Percentiles rank a stretch among this genome's conserved stretches.
Evolutionary conservation across 1,140 invertebrate species (phyloP).

Genomic region (Aphidius gifuensis): DNA sequence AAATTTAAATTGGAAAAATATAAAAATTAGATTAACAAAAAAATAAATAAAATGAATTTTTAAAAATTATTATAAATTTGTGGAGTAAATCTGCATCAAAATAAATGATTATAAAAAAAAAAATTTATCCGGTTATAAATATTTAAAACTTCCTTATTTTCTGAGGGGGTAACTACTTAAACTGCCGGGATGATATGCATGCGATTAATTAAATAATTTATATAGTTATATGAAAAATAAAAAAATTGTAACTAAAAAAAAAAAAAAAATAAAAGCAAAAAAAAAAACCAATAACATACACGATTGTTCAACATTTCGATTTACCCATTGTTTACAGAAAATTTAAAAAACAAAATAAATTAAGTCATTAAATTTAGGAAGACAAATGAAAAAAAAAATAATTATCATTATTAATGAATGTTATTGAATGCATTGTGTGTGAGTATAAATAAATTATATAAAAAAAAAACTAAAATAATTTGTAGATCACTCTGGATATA

Average conservation of each 20-base stretch:
- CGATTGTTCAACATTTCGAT: slow-evolving; percentile 10
- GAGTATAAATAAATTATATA: slow-evolving; percentile 1
- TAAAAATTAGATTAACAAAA: neutral
- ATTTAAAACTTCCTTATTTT: neutral
- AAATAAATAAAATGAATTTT: neutral
- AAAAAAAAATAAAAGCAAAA: neutral
- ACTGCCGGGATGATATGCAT: slow-evolving; percentile 21
- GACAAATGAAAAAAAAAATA: neutral
- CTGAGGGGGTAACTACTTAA: slow-evolving; percentile 21
- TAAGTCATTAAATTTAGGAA: neutral
- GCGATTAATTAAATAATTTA: slow-evolving; percentile 5
- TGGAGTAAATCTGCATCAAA: slow-evolving; percentile 1
- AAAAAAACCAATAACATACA: slow-evolving; percentile 15
- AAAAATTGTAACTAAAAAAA: slow-evolving; percentile 11
- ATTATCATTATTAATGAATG: neutral
- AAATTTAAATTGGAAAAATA: slow-evolving; percentile 1
- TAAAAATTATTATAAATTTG: slow-evolving; percentile 1
- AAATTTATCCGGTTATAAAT: too few relatives aligned
- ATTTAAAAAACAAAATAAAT: slow-evolving; percentile 8
- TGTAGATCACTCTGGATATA: neutral
- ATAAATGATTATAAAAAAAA: neutral
- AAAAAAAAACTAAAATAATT: neutral
- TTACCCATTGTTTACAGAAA: slow-evolving; percentile 3
- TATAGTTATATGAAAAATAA: neutral
- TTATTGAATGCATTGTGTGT: slow-evolving; percentile 12